Conservation (phyloP, 2,797 vertebrate genomes). For the Coracias cyanogaster region DNA sequence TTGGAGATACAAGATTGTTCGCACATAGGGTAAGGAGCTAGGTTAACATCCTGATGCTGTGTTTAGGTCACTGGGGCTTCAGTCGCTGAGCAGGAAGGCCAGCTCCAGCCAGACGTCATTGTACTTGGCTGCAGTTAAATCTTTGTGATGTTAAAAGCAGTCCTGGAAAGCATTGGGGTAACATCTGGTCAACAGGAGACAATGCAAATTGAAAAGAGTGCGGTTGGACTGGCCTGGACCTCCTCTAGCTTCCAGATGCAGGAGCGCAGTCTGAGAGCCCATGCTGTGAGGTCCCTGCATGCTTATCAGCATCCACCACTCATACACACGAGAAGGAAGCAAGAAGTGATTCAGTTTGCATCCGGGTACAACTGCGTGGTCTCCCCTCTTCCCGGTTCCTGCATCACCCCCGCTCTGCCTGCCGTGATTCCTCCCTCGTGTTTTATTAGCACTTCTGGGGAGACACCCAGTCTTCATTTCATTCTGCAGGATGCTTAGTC, state of each 20-base stretch:
- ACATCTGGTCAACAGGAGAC: not conserved
- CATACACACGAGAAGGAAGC: not conserved
- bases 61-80: not conserved
- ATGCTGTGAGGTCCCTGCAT: not conserved
- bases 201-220: not conserved
- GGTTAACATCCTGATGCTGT: not conserved
- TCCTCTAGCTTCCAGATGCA: not conserved
- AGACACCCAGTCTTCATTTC: not conserved
- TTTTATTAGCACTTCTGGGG: not conserved
- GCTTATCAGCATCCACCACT: not conserved
- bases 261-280: accelerated
- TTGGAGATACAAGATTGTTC: not conserved
- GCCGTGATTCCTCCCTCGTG: accelerated
- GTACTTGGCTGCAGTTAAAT: not conserved
- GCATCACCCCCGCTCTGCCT: not conserved
- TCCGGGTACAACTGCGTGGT: not conserved
- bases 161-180: not conserved
- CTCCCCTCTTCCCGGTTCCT: not conserved
- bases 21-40: not conserved
- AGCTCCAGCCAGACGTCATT: not conserved
- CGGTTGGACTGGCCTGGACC: not conserved
- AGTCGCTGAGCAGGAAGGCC: not conserved
- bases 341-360: not conserved
- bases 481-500: not conserved
- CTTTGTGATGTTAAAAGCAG: conserved; percentile 31